phyloP scores from a whole-genome alignment of 2,797 vertebrate species.

The Bradypodion ventrale region DNA sequence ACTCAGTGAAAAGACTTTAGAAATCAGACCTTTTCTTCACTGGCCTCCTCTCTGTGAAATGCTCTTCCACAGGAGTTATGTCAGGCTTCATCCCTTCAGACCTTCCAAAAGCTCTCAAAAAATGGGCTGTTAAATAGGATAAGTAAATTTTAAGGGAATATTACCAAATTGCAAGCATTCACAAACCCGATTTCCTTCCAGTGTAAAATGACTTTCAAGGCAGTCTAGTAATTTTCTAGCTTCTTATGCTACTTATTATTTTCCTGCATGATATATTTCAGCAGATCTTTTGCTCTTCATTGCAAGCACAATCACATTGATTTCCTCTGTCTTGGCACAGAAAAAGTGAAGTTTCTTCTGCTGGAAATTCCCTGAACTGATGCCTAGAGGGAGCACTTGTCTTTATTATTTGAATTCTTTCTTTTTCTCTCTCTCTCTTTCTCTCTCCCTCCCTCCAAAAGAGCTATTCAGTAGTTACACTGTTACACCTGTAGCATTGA shows the following conservation, averaged over 20 bases:
- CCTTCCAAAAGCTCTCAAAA: too few species aligned
- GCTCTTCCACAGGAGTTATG: too few species aligned
- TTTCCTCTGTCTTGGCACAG: background rate
- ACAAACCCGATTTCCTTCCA: too few species aligned
- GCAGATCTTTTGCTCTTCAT: background rate
- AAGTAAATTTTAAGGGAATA: too few species aligned
- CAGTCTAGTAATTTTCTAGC: background rate
- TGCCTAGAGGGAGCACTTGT: constrained; percentile 70
- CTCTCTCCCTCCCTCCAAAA: background rate
- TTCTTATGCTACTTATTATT: background rate
- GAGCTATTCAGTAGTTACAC: too few species aligned
- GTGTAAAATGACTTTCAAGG: too few species aligned
- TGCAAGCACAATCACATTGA: background rate
- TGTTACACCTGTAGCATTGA: background rate
- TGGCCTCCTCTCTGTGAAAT: too few species aligned
- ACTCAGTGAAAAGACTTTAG: too few species aligned
- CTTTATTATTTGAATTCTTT: constrained; percentile 36
- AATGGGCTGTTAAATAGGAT: too few species aligned
- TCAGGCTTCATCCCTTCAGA: too few species aligned
- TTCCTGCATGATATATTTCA: background rate
- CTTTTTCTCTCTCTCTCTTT: background rate
- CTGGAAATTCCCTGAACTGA: constrained; percentile 15
- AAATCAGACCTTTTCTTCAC: too few species aligned
- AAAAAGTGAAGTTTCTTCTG: background rate
- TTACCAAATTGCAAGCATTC: background rate